A percentile compares a stretch with the other conserved stretches of the same genome.
Evolutionary conservation across 2,888 invertebrate species (phyloP).

Genomic region (Synergus laeviventris): DNA sequence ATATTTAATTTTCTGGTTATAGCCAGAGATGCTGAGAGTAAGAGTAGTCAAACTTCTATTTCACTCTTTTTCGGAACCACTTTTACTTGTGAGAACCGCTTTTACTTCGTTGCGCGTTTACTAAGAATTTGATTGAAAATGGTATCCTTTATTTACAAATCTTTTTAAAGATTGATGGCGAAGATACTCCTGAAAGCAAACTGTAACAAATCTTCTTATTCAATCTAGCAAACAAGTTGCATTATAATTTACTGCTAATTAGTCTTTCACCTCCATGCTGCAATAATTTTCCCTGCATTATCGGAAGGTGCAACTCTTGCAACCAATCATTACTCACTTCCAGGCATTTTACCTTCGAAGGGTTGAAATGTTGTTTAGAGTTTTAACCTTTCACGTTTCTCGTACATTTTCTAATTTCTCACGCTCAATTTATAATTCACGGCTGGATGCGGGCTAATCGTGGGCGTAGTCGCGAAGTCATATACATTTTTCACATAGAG

Average conservation of each 20-base stretch:
- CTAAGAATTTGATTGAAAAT: slow-evolving; percentile 9
- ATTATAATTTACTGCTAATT: slow-evolving; percentile 18
- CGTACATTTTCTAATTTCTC: slow-evolving; percentile 32
- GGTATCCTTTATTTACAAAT: slow-evolving; percentile 5
- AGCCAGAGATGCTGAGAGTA: slow-evolving; percentile 23
- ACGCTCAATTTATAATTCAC: slow-evolving; percentile 36
- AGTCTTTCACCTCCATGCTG: neutral
- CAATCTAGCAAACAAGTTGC: neutral
- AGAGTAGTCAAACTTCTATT: slow-evolving; percentile 35
- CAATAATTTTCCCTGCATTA: slow-evolving; percentile 19
- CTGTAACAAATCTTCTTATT: neutral
- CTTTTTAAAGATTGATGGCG: neutral
- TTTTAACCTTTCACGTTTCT: slow-evolving; percentile 31
- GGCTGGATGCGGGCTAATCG: slow-evolving; percentile 5
- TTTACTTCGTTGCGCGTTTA: slow-evolving; percentile 9
- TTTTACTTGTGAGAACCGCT: slow-evolving; percentile 38
- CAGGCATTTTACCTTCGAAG: slow-evolving; percentile 23
- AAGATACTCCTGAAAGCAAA: neutral
- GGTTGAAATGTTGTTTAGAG: slow-evolving; percentile 31
- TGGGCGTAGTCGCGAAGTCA: neutral
- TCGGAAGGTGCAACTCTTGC: neutral
- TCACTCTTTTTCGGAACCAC: slow-evolving; percentile 35
- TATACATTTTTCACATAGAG: neutral
- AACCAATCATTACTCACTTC: slow-evolving; percentile 35
- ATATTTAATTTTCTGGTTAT: slow-evolving; percentile 6